phyloP scores from a whole-genome alignment of 2,888 invertebrate species.

The Polyommatus icarus region DNA sequence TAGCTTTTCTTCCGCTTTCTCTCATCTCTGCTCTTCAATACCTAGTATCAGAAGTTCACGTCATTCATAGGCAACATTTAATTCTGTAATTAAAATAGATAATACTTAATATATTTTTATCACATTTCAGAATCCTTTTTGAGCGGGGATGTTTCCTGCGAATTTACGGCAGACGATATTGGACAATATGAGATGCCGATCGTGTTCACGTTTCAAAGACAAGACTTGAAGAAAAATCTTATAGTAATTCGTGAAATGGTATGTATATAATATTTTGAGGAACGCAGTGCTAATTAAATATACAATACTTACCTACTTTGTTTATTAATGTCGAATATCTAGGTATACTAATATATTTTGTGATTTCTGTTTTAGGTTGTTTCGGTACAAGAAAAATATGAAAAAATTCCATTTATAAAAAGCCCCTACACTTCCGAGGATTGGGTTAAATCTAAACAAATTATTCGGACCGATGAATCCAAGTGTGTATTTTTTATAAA shows the following conservation, averaged over 20 bases:
- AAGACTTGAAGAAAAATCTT: constrained; percentile 50
- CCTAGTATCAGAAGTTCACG: not conserved
- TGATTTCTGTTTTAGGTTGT: constrained; percentile 51
- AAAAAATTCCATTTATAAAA: constrained; percentile 42
- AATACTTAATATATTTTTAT: not conserved
- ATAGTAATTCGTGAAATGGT: constrained; percentile 71
- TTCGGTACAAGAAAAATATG: constrained; percentile 53
- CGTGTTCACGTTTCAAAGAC: constrained; percentile 63
- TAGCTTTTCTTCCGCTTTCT: not conserved
- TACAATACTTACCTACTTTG: not conserved
- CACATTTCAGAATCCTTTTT: constrained; percentile 55
- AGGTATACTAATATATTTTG: not conserved
- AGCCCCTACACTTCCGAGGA: constrained; percentile 52
- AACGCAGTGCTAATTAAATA: not conserved
- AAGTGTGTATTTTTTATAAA: constrained; percentile 46
- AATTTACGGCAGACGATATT: constrained; percentile 50
- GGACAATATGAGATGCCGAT: constrained; percentile 73
- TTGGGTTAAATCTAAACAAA: constrained; percentile 44
- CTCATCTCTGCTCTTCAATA: not conserved
- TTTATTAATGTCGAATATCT: not conserved
- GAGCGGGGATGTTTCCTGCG: constrained; percentile 49
- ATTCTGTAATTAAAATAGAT: not conserved
- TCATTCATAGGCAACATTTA: not conserved
- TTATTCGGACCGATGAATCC: constrained; percentile 45
- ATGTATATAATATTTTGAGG: constrained; percentile 42